These are phyloP conservation scores for Theodoxus fluviatilis DNA, from an alignment of 2,888 invertebrate genomes.

Conservation along the genomic window DNA sequence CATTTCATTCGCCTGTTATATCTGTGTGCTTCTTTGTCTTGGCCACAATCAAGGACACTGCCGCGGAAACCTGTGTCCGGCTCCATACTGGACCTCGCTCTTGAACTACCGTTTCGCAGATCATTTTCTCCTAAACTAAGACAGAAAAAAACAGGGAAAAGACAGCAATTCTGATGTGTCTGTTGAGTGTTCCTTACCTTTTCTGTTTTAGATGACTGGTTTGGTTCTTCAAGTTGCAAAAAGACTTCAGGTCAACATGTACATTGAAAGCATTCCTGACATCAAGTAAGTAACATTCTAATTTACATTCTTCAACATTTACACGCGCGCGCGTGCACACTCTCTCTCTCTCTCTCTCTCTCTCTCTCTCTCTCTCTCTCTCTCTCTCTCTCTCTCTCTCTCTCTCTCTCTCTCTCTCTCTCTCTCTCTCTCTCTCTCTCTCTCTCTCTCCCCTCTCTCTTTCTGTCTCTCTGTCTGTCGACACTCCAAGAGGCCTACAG, in stretches of 20 bases:
- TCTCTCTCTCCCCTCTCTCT: too few relatives aligned
- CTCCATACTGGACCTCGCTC: neutral
- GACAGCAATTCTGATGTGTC: too few relatives aligned
- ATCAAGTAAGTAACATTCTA: conserved; percentile 48
- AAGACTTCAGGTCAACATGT: conserved; percentile 54
- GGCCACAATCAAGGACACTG: neutral
- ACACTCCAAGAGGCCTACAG: too few relatives aligned
- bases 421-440: too few relatives aligned
- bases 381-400: too few relatives aligned
- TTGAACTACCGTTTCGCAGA: neutral
- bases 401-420: too few relatives aligned
- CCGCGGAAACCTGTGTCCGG: neutral
- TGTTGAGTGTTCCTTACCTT: conserved; percentile 35
- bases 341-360: too few relatives aligned
- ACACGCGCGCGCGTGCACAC: too few relatives aligned
- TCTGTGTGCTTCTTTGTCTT: neutral
- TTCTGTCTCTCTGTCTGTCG: too few relatives aligned
- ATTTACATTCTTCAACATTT: too few relatives aligned
- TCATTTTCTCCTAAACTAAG: neutral
- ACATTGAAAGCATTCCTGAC: conserved; percentile 41
- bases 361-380: too few relatives aligned
- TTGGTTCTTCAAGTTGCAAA: conserved; percentile 52
- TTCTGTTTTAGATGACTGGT: conserved; percentile 50
- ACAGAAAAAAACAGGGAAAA: too few relatives aligned
- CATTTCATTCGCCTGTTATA: neutral